Conservation (phyloP, 2,797 vertebrate species). For the Anas bahamensis region DNA sequence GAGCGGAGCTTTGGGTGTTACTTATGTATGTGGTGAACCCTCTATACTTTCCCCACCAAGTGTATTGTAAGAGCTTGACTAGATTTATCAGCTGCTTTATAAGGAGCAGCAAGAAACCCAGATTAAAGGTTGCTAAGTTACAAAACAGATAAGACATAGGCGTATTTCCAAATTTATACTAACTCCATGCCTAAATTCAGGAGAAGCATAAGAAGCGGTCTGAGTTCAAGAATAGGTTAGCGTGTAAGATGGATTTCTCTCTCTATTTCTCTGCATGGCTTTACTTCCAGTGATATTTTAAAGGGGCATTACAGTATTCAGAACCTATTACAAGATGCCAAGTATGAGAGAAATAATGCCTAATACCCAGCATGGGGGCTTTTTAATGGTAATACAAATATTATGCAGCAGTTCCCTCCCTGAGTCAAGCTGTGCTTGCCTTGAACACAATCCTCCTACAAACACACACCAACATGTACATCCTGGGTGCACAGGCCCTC, state of each 20-base stretch:
- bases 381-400: conserved; percentile 70
- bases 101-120: conserved; percentile 55
- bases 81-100: conserved; percentile 57
- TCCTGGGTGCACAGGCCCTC: background rate
- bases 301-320: conserved; percentile 48
- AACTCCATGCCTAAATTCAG: conserved; percentile 57
- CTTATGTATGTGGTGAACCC: conserved; percentile 10
- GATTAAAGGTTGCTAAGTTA: conserved; percentile 77
- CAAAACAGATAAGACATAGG: conserved; percentile 67
- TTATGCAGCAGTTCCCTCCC: conserved; percentile 49
- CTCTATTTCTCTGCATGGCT: conserved; percentile 9
- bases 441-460: conserved; percentile 42
- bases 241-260: conserved; percentile 50
- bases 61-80: conserved; percentile 8
- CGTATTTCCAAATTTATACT: conserved; percentile 67
- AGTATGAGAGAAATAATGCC: conserved; percentile 59
- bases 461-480: conserved; percentile 51
- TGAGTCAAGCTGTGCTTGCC: conserved; percentile 35
- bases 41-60: conserved; percentile 12
- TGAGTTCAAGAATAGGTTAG: conserved; percentile 47
- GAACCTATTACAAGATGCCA: conserved; percentile 33
- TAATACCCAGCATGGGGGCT: conserved; percentile 61
- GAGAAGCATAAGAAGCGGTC: background rate
- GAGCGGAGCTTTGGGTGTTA: conserved; percentile 32
- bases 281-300: conserved; percentile 62